Evolutionary conservation across 2,888 invertebrate species (phyloP).

Genomic region (Polydrusus tereticollis): DNA sequence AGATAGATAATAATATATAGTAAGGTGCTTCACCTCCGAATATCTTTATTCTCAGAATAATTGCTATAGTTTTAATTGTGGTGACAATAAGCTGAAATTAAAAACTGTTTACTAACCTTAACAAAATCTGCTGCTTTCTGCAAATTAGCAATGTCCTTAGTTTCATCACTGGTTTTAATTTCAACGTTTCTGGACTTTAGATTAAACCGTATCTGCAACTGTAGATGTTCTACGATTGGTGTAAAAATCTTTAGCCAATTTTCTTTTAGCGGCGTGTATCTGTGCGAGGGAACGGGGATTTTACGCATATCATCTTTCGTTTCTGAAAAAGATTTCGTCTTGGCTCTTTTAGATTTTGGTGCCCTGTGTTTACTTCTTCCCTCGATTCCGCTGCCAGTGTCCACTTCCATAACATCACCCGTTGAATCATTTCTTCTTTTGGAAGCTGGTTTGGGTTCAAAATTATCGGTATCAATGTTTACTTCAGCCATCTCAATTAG

Average conservation of each 20-base stretch:
- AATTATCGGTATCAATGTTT: constrained; percentile 71
- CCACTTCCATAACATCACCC: constrained; percentile 76
- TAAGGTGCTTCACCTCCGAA: no score
- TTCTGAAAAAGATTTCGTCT: constrained; percentile 66
- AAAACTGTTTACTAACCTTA: constrained; percentile 65
- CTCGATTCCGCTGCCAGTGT: constrained; percentile 75
- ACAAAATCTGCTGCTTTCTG: constrained; percentile 99
- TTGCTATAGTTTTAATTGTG: no score
- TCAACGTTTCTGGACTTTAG: constrained; percentile 92
- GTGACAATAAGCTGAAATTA: neutral
- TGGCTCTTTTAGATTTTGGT: constrained; percentile 56
- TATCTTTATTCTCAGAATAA: no score
- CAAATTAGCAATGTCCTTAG: constrained; percentile 88
- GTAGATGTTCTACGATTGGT: constrained; percentile 94
- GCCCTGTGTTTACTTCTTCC: constrained; percentile 65
- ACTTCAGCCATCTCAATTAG: constrained; percentile 59
- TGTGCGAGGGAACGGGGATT: constrained; percentile 92
- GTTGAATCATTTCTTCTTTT: constrained; percentile 67
- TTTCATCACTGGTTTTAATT: constrained; percentile 78
- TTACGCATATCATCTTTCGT: constrained; percentile 75
- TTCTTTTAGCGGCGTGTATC: constrained; percentile 94
- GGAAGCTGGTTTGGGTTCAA: constrained; percentile 70
- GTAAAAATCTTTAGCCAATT: constrained; percentile 98
- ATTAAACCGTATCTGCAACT: constrained; percentile 95
- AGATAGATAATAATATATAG: no score